Evolutionary conservation across 2,113 vertebrate species (phyloP).

Genomic region (Columba livia): DNA sequence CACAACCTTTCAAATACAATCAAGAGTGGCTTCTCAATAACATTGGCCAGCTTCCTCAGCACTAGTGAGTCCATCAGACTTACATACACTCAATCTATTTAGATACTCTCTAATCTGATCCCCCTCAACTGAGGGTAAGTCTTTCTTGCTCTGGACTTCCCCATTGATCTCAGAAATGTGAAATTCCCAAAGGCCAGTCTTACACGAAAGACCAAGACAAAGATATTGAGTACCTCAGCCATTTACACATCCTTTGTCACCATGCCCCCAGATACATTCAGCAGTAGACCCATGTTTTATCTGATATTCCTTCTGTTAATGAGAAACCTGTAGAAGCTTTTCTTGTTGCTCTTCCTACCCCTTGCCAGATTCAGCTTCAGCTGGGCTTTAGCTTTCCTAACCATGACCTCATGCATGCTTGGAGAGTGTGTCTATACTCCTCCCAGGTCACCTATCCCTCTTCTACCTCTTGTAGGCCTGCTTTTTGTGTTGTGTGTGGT

Average conservation of each 20-base stretch:
- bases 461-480: background rate
- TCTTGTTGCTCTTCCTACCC: background rate
- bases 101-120: background rate
- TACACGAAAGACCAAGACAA: background rate
- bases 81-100: background rate
- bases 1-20: background rate
- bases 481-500: too few species aligned
- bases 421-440: background rate
- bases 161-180: background rate
- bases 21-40: background rate
- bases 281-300: background rate
- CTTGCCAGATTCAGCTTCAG: background rate
- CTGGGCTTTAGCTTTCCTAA: background rate
- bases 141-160: background rate
- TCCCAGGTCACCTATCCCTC: background rate
- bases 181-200: background rate
- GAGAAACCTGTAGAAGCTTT: background rate
- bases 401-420: rapidly evolving
- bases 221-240: background rate
- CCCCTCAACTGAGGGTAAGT: background rate
- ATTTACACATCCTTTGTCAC: background rate
- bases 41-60: background rate
- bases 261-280: background rate
- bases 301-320: background rate
- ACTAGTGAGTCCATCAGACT: background rate